phyloP scores from a whole-genome alignment of 2,888 invertebrate genomes.

The Scelioninae gen. 1 region DNA sequence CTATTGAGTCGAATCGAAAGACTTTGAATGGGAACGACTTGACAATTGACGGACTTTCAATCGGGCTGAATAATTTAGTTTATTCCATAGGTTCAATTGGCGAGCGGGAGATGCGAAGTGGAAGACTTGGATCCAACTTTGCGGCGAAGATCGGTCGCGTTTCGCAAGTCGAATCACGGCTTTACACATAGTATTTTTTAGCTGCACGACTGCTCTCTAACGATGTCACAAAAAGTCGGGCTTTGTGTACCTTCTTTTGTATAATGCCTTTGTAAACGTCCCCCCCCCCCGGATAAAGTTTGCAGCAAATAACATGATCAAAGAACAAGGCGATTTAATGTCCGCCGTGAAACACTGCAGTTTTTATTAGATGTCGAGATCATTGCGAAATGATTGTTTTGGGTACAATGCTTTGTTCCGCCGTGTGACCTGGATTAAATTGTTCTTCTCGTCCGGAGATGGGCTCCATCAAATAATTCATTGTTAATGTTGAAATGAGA shows the following conservation, averaged over 20 bases:
- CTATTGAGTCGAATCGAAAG: neutral
- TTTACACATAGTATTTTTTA: slow-evolving; percentile 33
- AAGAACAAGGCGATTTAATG: slow-evolving; percentile 33
- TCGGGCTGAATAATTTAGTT: slow-evolving; percentile 1
- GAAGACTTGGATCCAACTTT: slow-evolving; percentile 21
- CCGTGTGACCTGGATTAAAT: slow-evolving; percentile 18
- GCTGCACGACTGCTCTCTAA: slow-evolving; percentile 32
- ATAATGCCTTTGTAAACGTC: slow-evolving; percentile 51
- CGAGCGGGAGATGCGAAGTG: no score
- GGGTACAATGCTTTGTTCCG: slow-evolving; percentile 6
- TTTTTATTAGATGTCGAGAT: slow-evolving; percentile 37
- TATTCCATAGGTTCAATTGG: neutral
- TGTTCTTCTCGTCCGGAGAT: slow-evolving; percentile 13
- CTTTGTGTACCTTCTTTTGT: slow-evolving; percentile 54
- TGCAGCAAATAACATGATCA: slow-evolving; percentile 31
- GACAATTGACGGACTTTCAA: neutral
- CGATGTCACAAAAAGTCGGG: slow-evolving; percentile 38
- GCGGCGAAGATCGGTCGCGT: neutral
- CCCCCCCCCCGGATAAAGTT: slow-evolving; percentile 56
- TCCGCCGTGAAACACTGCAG: slow-evolving; percentile 23
- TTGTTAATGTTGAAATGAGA: slow-evolving; percentile 19
- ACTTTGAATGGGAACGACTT: neutral
- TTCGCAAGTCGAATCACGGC: slow-evolving; percentile 41
- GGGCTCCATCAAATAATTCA: slow-evolving; percentile 23
- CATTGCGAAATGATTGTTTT: slow-evolving; percentile 47